These are phyloP conservation scores for Hoplostethus mediterraneus DNA, from an alignment of 2,797 vertebrate species.

Conservation along the genomic window DNA sequence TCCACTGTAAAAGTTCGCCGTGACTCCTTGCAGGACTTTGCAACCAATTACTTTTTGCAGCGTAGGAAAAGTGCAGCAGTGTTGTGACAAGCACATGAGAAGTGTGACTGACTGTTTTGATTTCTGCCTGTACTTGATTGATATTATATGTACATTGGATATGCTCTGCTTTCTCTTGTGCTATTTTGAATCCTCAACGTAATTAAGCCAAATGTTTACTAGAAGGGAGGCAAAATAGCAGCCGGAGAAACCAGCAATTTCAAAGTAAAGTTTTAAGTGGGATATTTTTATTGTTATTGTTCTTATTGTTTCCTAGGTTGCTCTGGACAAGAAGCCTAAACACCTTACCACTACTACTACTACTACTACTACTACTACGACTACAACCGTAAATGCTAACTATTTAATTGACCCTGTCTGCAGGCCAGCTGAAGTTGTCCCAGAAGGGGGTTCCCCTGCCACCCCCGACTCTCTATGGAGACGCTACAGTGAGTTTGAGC, in stretches of 20 bases:
- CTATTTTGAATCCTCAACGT: background rate
- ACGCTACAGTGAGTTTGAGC: constrained; percentile 98
- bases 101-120: too few species aligned
- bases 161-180: background rate
- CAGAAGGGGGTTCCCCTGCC: constrained; percentile 84
- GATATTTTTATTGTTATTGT: too few species aligned
- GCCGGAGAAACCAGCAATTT: too few species aligned
- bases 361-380: background rate
- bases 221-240: background rate
- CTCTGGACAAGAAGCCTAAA: too few species aligned
- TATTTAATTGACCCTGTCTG: constrained; percentile 28
- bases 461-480: constrained; percentile 94
- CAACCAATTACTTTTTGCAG: background rate
- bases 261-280: too few species aligned
- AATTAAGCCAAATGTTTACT: background rate
- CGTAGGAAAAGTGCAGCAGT: background rate
- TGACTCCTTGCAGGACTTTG: background rate
- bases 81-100: too few species aligned
- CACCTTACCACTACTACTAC: too few species aligned
- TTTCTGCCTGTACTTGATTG: too few species aligned
- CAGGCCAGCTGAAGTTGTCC: constrained; percentile 89
- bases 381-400: too few species aligned
- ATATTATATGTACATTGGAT: too few species aligned
- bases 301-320: too few species aligned
- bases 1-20: background rate